Evolutionary conservation across 2,113 vertebrate species (phyloP).

Genomic region (Nanorana parkeri): DNA sequence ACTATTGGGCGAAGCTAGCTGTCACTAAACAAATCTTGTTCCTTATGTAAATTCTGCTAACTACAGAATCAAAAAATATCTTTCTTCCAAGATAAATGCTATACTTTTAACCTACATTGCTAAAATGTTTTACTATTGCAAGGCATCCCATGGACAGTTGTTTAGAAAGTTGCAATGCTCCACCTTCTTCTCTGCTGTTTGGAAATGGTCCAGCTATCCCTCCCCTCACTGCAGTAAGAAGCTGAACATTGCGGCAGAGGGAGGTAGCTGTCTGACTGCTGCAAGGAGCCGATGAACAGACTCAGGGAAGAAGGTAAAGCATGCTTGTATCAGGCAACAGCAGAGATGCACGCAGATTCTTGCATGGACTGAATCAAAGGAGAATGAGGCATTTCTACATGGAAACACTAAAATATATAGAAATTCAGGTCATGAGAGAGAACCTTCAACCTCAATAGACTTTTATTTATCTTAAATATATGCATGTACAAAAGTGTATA

Average conservation of each 20-base stretch:
- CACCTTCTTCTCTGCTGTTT: background rate
- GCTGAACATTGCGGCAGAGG: slow-evolving; percentile 44
- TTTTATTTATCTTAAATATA: too few relatives aligned
- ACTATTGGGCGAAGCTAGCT: too few relatives aligned
- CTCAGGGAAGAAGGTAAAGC: slow-evolving; percentile 48
- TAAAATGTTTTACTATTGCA: background rate
- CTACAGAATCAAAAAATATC: background rate
- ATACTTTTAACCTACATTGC: background rate
- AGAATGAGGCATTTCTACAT: too few relatives aligned
- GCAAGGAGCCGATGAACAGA: slow-evolving; percentile 12
- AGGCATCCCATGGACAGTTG: background rate
- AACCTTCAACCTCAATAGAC: too few relatives aligned
- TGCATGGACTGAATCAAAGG: background rate
- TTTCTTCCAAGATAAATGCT: background rate
- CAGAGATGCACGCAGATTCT: background rate
- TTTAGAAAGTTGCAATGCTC: background rate
- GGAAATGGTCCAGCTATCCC: slow-evolving; percentile 25
- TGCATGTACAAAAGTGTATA: too few relatives aligned
- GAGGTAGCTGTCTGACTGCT: slow-evolving; percentile 32
- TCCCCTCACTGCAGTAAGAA: slow-evolving; percentile 13
- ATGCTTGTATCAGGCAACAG: slow-evolving; percentile 9
- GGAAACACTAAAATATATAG: too few relatives aligned
- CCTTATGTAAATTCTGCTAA: background rate
- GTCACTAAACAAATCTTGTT: too few relatives aligned
- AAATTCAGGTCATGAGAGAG: too few relatives aligned